A percentile compares a stretch with the other conserved stretches of the same genome.
Conservation (phyloP, 2,113 vertebrate species). For the Zootoca vivipara region DNA sequence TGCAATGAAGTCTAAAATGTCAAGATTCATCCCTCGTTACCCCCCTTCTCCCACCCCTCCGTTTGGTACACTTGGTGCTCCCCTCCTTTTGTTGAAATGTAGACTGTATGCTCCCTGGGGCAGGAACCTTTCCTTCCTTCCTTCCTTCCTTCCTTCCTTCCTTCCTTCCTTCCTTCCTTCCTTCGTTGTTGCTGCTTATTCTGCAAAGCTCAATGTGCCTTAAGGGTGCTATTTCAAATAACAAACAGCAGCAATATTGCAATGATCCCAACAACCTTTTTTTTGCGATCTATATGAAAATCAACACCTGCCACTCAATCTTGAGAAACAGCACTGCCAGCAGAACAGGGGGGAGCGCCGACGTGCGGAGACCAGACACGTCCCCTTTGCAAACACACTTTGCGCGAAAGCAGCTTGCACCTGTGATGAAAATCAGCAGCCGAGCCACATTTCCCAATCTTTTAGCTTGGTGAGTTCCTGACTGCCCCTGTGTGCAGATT, state of each 20-base stretch:
- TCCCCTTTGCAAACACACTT: neutral
- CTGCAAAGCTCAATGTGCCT: neutral
- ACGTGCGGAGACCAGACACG: neutral
- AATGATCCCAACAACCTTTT: neutral
- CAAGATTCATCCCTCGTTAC: neutral
- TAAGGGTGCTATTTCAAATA: neutral
- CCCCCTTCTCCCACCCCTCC: neutral
- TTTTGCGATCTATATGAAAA: neutral
- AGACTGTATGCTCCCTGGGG: neutral
- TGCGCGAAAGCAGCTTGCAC: neutral
- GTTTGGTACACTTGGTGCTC: no score
- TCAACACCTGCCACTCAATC: neutral
- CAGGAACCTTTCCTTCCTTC: neutral
- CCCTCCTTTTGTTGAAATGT: neutral
- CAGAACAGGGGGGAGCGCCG: neutral
- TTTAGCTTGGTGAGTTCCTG: neutral
- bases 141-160: no score
- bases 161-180: no score
- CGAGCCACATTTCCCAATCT: neutral
- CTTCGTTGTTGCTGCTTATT: no score
- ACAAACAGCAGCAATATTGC: neutral
- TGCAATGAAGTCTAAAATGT: neutral
- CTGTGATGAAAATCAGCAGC: neutral
- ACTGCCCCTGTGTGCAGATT: no score
- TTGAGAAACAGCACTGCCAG: neutral